Percentiles rank a stretch among this genome's conserved stretches.
Evolutionary conservation across 23 tunicate genomes (phyloP).

Genomic region (Styela clava): DNA sequence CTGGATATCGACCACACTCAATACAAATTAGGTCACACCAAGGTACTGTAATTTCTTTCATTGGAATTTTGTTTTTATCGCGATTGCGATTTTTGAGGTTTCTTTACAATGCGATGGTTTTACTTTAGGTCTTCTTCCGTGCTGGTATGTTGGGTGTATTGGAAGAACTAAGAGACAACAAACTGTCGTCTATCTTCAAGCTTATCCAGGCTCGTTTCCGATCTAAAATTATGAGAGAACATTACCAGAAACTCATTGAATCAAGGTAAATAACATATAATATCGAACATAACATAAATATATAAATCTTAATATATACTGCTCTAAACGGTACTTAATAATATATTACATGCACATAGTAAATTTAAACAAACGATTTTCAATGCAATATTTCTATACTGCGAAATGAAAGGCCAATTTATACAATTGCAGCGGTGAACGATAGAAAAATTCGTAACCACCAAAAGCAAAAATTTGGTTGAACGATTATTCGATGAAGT

Average conservation of each 20-base stretch:
- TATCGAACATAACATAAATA: no score
- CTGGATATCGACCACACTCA: conserved; percentile 81
- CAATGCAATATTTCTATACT: no score
- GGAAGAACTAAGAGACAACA: conserved; percentile 94
- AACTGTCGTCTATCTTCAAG: conserved; percentile 71
- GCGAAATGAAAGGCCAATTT: no score
- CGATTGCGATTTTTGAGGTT: neutral
- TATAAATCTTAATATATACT: no score
- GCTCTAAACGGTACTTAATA: no score
- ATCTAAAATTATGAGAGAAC: conserved; percentile 75
- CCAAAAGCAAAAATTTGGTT: no score
- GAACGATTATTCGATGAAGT: no score
- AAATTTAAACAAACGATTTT: no score
- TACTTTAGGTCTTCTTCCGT: conserved; percentile 83
- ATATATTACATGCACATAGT: no score
- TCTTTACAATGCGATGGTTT: no score
- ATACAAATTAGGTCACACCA: conserved; percentile 97
- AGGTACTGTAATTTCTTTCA: conserved; percentile 35
- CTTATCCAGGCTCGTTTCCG: conserved; percentile 81
- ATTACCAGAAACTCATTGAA: conserved; percentile 88
- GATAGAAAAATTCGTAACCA: no score
- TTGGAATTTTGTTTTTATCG: neutral
- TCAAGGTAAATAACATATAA: conserved; percentile 43
- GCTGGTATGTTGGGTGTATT: conserved; percentile 95
- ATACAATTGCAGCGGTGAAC: no score